Base-by-base conservation (phyloP, 2,113 vertebrate species). In the Pelusios castaneus region DNA sequence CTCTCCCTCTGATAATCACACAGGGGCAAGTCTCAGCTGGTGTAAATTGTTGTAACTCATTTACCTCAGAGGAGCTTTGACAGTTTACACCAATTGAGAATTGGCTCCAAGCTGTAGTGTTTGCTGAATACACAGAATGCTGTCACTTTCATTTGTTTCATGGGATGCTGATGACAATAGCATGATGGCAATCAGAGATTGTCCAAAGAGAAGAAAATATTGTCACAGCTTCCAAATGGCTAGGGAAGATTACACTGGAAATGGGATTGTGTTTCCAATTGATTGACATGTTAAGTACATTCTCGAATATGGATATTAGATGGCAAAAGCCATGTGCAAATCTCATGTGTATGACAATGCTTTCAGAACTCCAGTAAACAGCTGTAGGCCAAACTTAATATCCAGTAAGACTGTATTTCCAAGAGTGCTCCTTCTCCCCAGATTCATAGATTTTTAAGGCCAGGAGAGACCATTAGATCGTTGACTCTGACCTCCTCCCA, bases 401-500 rank as follows among this genome's bases (percentile, higher is more conserved):
- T 52, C 54, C 34, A 29, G 84, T 43, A 1, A 1, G 31, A 58
- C 0, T 0, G 0, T 84, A 31, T 88, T 89, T 79, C 41, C 25
- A 91, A 94, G 86, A 29, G 22, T 85, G 86, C 22, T 21, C 43
- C 80, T 91, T 88, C 91, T 90, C 89, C 60, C 31, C 45, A 79
- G 80, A 49, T 43, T 70, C 38, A 47, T 63, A 84, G 63, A 2
- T 92, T 96, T n/a, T 97, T 93, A 77, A 85, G 88, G 81, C 21
- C 75, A 82, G 81, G 91, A 55, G 41, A 29, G 58, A 78, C 92
- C 87, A 70, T 90, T 87, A 83, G 43, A 24, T 92, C 79, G 1
- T 93, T 47, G 60, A 80, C 11, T 82, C 82, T 93, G 94, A 91
- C 93, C 95, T 97, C 84, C 88, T 0, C 0, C 87, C 76, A 94